Evolutionary conservation across 2,797 vertebrate genomes (phyloP).

Genomic region (Ibycter americanus): DNA sequence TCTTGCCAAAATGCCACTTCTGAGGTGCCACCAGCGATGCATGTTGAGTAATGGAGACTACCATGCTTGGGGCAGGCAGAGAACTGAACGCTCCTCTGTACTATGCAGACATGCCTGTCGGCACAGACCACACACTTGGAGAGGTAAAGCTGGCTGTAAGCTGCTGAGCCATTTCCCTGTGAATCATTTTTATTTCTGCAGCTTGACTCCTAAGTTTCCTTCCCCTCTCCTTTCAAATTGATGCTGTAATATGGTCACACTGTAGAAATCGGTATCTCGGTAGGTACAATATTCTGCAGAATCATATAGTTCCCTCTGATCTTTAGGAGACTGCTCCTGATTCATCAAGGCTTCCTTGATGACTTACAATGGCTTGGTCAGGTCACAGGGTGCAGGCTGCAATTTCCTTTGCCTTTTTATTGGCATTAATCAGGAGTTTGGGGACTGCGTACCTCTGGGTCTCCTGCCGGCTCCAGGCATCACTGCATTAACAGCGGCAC

Average conservation of each 20-base stretch:
- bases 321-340: slow-evolving; percentile 20
- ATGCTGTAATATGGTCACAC: not conserved
- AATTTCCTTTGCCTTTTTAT: slow-evolving; percentile 50
- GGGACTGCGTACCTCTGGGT: not conserved
- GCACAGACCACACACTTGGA: not conserved
- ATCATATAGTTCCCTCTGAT: not conserved
- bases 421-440: slow-evolving; percentile 42
- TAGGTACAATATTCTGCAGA: not conserved
- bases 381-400: slow-evolving; percentile 57
- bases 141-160: not conserved
- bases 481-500: slow-evolving; percentile 34
- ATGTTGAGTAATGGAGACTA: not conserved
- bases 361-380: not conserved
- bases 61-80: not conserved
- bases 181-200: not conserved
- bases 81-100: not conserved
- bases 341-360: slow-evolving; percentile 21
- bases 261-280: not conserved
- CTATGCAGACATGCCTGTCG: not conserved
- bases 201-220: not conserved
- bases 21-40: not conserved
- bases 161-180: not conserved
- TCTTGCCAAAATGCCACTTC: slow-evolving; percentile 8
- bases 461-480: not conserved
- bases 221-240: not conserved